These are phyloP conservation scores for Crotalus viridis DNA, from an alignment of 2,113 vertebrate genomes.

Conservation along the genomic window DNA sequence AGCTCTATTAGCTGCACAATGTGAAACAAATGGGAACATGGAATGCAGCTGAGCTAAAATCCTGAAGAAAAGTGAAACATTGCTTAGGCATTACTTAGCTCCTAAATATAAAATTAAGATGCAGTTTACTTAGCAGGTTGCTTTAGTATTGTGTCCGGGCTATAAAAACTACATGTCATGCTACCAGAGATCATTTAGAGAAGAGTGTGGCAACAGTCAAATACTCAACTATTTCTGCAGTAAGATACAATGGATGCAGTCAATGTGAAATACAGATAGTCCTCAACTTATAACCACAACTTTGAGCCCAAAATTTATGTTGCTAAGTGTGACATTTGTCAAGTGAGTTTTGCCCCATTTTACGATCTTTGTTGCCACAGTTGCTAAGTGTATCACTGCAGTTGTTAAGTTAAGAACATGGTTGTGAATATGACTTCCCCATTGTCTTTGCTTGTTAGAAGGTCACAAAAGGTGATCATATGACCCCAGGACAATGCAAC, in stretches of 20 bases:
- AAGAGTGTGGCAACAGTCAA: neutral
- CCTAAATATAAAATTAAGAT: neutral
- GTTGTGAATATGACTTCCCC: neutral
- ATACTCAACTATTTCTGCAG: neutral
- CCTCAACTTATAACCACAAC: neutral
- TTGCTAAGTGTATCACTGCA: neutral
- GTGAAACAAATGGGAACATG: conserved; percentile 58
- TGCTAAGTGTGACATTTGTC: neutral
- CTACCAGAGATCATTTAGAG: neutral
- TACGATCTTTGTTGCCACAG: neutral
- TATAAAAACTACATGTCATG: neutral
- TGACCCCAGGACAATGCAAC: neutral
- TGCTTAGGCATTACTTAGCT: conserved; percentile 20
- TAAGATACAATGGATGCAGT: neutral
- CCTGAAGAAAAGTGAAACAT: conserved; percentile 24
- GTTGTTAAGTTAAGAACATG: neutral
- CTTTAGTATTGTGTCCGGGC: neutral
- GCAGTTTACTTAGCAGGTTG: neutral
- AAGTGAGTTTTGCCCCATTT: neutral
- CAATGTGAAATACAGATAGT: neutral
- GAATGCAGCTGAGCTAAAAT: conserved; percentile 37
- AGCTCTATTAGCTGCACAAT: conserved; percentile 61
- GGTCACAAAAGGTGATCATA: neutral
- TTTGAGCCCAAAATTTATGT: neutral
- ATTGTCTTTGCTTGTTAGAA: neutral